These are phyloP conservation scores for Ceratina japonica DNA, from an alignment of 1,140 invertebrate species.

Conservation along the genomic window DNA sequence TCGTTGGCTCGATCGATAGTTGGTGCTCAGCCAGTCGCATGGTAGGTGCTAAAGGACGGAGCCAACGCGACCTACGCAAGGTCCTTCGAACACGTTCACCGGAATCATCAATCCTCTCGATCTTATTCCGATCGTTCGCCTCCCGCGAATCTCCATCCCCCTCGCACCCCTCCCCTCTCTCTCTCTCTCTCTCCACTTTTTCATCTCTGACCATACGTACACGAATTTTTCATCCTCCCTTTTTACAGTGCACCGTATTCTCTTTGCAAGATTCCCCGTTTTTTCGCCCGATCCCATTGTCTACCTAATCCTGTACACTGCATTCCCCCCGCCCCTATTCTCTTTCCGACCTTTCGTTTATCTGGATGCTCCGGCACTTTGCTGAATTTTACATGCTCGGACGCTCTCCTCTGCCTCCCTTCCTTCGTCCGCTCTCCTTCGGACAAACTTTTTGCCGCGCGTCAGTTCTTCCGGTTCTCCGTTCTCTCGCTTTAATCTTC, in stretches of 20 bases:
- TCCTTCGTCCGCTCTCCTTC: slow-evolving; percentile 13
- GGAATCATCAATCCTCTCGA: slow-evolving; percentile 43
- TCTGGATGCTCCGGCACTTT: slow-evolving; percentile 36
- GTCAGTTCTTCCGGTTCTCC: slow-evolving; percentile 39
- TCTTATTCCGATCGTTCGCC: slow-evolving; percentile 39
- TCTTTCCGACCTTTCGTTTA: slow-evolving; percentile 56
- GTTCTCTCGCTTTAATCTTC: slow-evolving; percentile 41
- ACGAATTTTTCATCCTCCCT: slow-evolving; percentile 8
- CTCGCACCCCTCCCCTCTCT: not conserved
- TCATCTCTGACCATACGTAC: too few species aligned
- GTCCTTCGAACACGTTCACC: slow-evolving; percentile 35
- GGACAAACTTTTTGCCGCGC: slow-evolving; percentile 14
- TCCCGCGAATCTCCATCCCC: not conserved
- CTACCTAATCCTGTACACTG: slow-evolving; percentile 40
- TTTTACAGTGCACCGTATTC: slow-evolving; percentile 19
- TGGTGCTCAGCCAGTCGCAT: slow-evolving; percentile 49
- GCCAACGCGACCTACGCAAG: slow-evolving; percentile 30
- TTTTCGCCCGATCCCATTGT: slow-evolving; percentile 39
- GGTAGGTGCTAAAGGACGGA: slow-evolving; percentile 52
- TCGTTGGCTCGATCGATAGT: slow-evolving; percentile 52
- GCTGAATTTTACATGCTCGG: slow-evolving; percentile 45
- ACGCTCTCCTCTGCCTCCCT: not conserved
- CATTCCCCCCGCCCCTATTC: slow-evolving; percentile 40
- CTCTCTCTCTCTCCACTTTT: not conserved
- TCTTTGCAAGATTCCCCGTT: slow-evolving; percentile 37